Percentiles rank a stretch among this genome's conserved stretches.
These are phyloP conservation scores for Druon quercuslanigerum DNA, from an alignment of 1,140 invertebrate genomes.

Conservation along the genomic window DNA sequence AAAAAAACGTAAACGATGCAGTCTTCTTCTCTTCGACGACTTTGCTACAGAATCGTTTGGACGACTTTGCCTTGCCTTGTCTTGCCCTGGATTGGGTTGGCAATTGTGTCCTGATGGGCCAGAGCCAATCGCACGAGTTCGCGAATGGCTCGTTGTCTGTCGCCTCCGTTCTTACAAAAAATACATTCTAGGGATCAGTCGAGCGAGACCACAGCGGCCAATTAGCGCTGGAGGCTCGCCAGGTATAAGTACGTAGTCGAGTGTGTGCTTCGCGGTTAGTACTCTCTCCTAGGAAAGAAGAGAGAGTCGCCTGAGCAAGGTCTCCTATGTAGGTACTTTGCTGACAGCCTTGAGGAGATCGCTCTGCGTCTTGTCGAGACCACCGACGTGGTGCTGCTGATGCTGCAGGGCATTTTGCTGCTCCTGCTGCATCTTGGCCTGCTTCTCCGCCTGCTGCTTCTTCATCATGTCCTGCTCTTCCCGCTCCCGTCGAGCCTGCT, in stretches of 20 bases:
- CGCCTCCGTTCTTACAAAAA: constrained; percentile 52
- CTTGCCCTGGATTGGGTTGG: too few species aligned
- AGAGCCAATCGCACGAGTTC: background rate
- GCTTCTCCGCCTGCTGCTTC: constrained; percentile 91
- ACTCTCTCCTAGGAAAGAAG: constrained; percentile 63
- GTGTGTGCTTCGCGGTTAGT: constrained; percentile 50
- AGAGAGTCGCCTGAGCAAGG: constrained; percentile 60
- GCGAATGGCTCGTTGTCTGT: constrained; percentile 28
- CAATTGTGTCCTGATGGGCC: background rate
- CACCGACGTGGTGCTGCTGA: constrained; percentile 79
- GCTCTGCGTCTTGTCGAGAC: constrained; percentile 80
- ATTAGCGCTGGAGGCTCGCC: constrained; percentile 50
- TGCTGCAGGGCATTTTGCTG: constrained; percentile 78
- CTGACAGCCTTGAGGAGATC: constrained; percentile 81
- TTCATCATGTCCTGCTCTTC: constrained; percentile 94
- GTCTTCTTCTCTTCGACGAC: constrained; percentile 27
- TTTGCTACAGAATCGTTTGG: background rate
- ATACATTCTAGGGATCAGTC: constrained; percentile 69
- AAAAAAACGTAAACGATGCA: constrained; percentile 24
- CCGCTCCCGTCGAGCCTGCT: constrained; percentile 91
- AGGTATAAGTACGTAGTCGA: constrained; percentile 67
- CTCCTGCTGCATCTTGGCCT: constrained; percentile 82
- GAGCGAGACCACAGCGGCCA: constrained; percentile 50
- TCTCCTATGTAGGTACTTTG: constrained; percentile 81
- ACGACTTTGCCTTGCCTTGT: background rate